These are phyloP conservation scores for Dendroctonus valens DNA, from an alignment of 1,140 invertebrate genomes.

Conservation along the genomic window DNA sequence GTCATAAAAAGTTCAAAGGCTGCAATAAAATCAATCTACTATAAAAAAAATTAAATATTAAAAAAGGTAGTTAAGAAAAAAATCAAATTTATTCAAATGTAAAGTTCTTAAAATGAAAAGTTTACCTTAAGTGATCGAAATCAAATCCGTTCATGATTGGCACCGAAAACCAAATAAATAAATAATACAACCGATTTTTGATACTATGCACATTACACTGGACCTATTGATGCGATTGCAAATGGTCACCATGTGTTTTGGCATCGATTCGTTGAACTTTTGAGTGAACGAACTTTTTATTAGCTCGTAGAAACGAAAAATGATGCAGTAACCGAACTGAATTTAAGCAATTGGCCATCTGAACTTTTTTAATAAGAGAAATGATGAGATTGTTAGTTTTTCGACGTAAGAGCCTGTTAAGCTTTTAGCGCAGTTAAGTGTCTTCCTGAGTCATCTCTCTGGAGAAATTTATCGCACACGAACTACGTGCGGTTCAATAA, in stretches of 20 bases:
- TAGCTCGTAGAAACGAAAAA: constrained; percentile 26
- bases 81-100: no score
- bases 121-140: no score
- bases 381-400: constrained; percentile 20
- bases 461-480: constrained; percentile 22
- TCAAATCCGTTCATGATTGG: no score
- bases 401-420: constrained; percentile 17
- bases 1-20: no score
- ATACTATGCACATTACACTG: constrained; percentile 2
- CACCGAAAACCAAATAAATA: no score
- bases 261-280: constrained; percentile 35
- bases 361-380: constrained; percentile 35
- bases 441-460: constrained; percentile 3
- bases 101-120: no score
- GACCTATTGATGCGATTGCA: constrained; percentile 17
- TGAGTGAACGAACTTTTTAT: constrained; percentile 40
- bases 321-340: constrained; percentile 38
- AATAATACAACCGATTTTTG: neutral
- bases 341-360: constrained; percentile 39
- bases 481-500: constrained; percentile 20
- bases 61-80: no score
- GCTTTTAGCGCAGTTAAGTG: constrained; percentile 9
- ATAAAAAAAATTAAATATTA: no score
- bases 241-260: constrained; percentile 24
- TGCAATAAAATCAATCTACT: no score